phyloP scores from a whole-genome alignment of 2,113 vertebrate genomes.

The Hylia prasina region DNA sequence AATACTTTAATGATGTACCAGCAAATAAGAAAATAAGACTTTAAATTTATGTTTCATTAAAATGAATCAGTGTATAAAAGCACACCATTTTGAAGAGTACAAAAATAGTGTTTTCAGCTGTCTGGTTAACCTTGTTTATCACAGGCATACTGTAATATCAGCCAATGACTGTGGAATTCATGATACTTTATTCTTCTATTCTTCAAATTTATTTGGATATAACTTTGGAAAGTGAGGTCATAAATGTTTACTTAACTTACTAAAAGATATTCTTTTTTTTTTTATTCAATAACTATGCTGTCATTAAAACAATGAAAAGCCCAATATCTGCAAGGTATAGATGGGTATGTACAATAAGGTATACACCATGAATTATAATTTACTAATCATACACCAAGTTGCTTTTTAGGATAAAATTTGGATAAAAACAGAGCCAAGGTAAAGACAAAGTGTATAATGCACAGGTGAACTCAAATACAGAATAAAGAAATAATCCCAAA shows the following conservation, averaged over 20 bases:
- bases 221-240: constrained; percentile 24
- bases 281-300: constrained; percentile 1
- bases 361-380: neutral
- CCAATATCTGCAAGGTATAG: neutral
- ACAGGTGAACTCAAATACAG: neutral
- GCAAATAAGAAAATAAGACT: neutral
- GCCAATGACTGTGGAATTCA: constrained; percentile 20
- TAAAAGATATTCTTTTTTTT: neutral
- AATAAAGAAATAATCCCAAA: neutral
- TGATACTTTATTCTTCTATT: constrained; percentile 21
- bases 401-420: neutral
- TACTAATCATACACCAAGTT: neutral
- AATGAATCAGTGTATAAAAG: neutral
- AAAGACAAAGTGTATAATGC: neutral
- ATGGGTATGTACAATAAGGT: neutral
- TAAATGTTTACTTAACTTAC: constrained; percentile 52
- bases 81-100: neutral
- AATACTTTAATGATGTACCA: neutral
- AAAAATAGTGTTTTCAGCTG: neutral
- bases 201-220: constrained; percentile 53
- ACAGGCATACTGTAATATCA: neutral
- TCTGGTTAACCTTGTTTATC: constrained; percentile 26
- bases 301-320: constrained; percentile 27
- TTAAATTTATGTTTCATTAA: constrained; percentile 22
- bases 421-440: neutral